phyloP scores from a whole-genome alignment of 2,888 invertebrate species.

The Phrixothrix hirtus region DNA sequence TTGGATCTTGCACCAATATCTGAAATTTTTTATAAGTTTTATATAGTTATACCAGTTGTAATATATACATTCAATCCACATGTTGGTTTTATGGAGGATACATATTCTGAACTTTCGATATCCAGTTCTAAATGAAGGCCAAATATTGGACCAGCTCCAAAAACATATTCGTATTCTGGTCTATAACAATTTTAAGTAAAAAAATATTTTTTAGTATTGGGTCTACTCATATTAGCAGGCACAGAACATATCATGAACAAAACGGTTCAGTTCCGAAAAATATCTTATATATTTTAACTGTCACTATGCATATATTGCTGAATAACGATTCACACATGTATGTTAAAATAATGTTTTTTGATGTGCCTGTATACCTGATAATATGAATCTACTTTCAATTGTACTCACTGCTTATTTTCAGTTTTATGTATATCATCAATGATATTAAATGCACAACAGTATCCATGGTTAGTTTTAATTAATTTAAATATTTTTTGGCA shows the following conservation, averaged over 20 bases:
- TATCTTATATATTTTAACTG: not conserved
- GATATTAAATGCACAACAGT: not conserved
- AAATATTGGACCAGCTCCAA: constrained; percentile 6
- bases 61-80: constrained; percentile 7
- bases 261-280: too few relatives aligned
- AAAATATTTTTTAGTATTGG: too few relatives aligned
- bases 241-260: too few relatives aligned
- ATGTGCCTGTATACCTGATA: too few relatives aligned
- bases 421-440: not conserved
- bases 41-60: too few relatives aligned
- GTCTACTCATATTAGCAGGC: too few relatives aligned
- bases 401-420: not conserved
- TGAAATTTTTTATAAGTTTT: too few relatives aligned
- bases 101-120: constrained; percentile 42
- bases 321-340: too few relatives aligned
- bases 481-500: not conserved
- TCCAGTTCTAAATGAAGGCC: constrained; percentile 30
- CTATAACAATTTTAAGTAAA: too few relatives aligned
- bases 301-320: too few relatives aligned
- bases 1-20: constrained; percentile 14
- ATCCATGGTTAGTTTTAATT: not conserved
- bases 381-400: too few relatives aligned
- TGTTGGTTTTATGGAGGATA: constrained; percentile 19
- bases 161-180: not conserved
- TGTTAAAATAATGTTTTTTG: too few relatives aligned